These are phyloP conservation scores for Corythornis cristatus DNA, from an alignment of 2,113 vertebrate species.

Conservation along the genomic window DNA sequence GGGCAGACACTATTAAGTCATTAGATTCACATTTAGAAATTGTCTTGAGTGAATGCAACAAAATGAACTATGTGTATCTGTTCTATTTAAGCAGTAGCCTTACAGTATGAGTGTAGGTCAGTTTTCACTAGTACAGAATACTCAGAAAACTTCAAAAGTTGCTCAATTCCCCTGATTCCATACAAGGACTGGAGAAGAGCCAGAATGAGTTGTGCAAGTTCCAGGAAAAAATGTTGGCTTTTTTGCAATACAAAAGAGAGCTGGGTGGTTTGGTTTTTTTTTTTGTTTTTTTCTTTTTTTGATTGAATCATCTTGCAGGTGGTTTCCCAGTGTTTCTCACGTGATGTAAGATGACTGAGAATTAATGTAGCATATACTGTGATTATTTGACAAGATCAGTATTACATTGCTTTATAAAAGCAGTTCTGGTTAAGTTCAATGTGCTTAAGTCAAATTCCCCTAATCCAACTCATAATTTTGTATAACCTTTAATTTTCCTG, in stretches of 20 bases:
- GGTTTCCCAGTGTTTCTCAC: not conserved
- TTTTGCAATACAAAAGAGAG: not conserved
- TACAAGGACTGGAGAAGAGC: not conserved
- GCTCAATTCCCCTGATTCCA: not conserved
- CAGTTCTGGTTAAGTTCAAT: not conserved
- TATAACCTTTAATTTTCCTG: not conserved
- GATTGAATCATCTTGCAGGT: not conserved
- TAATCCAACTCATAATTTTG: not conserved
- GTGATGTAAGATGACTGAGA: not conserved
- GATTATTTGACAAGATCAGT: not conserved
- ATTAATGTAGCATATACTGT: not conserved
- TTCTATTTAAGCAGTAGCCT: not conserved
- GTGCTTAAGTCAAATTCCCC: not conserved
- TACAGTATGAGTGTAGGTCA: not conserved
- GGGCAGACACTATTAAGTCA: not conserved
- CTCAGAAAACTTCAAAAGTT: not conserved
- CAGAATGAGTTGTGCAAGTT: not conserved
- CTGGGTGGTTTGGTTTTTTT: not conserved
- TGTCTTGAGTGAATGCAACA: not conserved
- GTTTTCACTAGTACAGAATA: not conserved
- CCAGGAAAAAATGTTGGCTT: not conserved
- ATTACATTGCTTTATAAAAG: not conserved
- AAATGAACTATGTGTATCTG: not conserved
- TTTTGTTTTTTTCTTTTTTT: too few species aligned
- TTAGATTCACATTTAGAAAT: not conserved